Evolutionary conservation across 2,888 invertebrate genomes (phyloP), one percentile per base, ranked within the genome.

Genomic region (Hoplodrina blanda): DNA sequence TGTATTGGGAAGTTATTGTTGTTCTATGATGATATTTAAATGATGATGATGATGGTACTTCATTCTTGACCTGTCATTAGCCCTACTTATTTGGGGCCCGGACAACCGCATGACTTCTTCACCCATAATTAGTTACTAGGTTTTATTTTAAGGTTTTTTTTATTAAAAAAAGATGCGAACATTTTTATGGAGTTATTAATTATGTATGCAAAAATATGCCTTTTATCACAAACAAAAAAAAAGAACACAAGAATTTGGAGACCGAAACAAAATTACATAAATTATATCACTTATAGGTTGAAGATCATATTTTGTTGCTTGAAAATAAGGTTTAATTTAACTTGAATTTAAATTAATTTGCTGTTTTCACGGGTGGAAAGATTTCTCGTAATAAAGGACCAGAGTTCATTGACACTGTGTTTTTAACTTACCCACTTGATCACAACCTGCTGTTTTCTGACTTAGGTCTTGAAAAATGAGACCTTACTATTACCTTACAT

Each of bases 401-500:
- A 13, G 7, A 60, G 50, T 54, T 70, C 11, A 55, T 53, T 30
- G 25, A 72, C 44, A 53, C 37, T 50, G 13, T 55, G 46, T 30
- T 61, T 25, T 30, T 19, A 25, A 19, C 25, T 11, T 37, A 1
- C 13, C 25, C 3, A 37, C 13, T 20, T 33, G 33, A 13, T 41
- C 11, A n/a, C 11, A 55, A 37, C 13, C 5, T 55, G n/a, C 41
- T 25, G n/a, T 52, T 30, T 56, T 46, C 54, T 50, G 33, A 46
- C 41, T 62, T n/a, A 49, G 37, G 65, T 54, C 41, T 50, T 25
- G n/a, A 61, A 61, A 62, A 65, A 44, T 70, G 19, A 61, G 50
- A 41, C 19, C 30, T 52, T 20, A 60, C 46, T 41, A 19, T 55
- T 50, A 65, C 62, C 50, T 65, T 17, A 65, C 62, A 46, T 37